These are phyloP conservation scores for Parambassis ranga DNA, from an alignment of 2,797 vertebrate species.

Conservation along the genomic window DNA sequence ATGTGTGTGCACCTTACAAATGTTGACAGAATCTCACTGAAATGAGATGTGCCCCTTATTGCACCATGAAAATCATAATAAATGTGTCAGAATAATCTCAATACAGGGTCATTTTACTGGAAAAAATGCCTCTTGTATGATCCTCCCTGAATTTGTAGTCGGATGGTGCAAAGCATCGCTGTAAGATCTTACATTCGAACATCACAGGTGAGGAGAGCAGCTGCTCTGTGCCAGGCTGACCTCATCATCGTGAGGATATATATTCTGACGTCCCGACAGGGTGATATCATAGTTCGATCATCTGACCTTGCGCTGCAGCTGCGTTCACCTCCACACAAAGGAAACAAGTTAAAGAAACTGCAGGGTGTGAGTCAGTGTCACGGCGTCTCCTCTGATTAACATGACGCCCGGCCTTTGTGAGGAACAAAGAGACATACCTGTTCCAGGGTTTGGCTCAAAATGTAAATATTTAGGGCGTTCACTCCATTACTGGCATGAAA, in stretches of 20 bases:
- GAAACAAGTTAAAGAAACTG: neutral
- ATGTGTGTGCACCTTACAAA: neutral
- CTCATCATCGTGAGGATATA: slow-evolving; percentile 10
- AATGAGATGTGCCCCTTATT: no score
- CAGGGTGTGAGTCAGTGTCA: slow-evolving; percentile 30
- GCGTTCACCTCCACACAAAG: slow-evolving; percentile 46
- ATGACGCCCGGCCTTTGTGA: neutral
- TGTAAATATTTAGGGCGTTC: neutral
- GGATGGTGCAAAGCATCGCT: neutral
- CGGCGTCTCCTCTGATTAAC: slow-evolving; percentile 24
- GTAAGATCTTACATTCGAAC: neutral
- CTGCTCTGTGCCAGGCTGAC: slow-evolving; percentile 17
- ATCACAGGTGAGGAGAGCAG: neutral
- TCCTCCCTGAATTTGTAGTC: no score
- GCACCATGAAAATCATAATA: no score
- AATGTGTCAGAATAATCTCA: no score
- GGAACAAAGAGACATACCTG: neutral
- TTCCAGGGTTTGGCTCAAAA: neutral
- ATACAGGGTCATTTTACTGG: no score
- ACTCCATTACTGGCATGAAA: neutral
- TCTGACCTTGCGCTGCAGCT: slow-evolving; percentile 23
- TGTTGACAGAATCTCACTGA: neutral
- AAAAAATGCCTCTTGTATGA: no score
- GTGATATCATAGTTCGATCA: slow-evolving; percentile 43
- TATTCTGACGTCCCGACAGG: neutral